These are phyloP conservation scores for Entelurus aequoreus DNA, from an alignment of 2,113 vertebrate species.

Conservation along the genomic window DNA sequence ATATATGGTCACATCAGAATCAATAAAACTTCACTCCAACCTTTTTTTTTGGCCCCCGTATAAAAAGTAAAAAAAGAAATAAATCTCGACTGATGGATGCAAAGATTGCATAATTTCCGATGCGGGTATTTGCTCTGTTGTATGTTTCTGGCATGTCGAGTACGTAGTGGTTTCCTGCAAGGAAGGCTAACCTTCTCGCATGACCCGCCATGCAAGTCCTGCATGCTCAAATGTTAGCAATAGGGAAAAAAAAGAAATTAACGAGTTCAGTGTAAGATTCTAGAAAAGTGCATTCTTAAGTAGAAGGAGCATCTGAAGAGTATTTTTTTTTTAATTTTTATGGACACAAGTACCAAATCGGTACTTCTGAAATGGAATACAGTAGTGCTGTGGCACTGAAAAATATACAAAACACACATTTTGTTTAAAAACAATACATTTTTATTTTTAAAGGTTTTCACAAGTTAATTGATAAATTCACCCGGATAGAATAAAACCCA, in stretches of 20 bases:
- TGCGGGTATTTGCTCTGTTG: constrained; percentile 10
- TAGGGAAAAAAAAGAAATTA: constrained; percentile 17
- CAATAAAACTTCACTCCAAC: constrained; percentile 12
- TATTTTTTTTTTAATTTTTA: neutral
- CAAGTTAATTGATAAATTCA: too few relatives aligned
- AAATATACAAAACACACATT: too few relatives aligned
- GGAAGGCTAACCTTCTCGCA: constrained; percentile 5
- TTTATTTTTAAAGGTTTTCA: too few relatives aligned
- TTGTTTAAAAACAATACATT: too few relatives aligned
- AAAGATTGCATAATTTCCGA: constrained; percentile 14
- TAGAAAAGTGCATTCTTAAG: neutral
- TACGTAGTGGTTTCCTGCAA: neutral
- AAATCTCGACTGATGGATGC: constrained; percentile 24
- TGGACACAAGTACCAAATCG: too few relatives aligned
- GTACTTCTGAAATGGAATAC: too few relatives aligned
- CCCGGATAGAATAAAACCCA: too few relatives aligned
- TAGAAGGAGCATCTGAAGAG: neutral
- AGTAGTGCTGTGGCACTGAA: too few relatives aligned
- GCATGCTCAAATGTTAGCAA: neutral
- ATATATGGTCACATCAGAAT: constrained; percentile 4
- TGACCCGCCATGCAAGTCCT: constrained; percentile 8
- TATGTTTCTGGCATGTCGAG: constrained; percentile 6
- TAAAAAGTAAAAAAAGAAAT: constrained; percentile 14
- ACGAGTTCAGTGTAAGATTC: constrained; percentile 10
- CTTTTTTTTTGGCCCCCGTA: constrained; percentile 4